Evolutionary conservation across 2,888 invertebrate genomes (phyloP), one percentile per base, ranked within the genome.

Genomic region (Galerucella calmariensis): DNA sequence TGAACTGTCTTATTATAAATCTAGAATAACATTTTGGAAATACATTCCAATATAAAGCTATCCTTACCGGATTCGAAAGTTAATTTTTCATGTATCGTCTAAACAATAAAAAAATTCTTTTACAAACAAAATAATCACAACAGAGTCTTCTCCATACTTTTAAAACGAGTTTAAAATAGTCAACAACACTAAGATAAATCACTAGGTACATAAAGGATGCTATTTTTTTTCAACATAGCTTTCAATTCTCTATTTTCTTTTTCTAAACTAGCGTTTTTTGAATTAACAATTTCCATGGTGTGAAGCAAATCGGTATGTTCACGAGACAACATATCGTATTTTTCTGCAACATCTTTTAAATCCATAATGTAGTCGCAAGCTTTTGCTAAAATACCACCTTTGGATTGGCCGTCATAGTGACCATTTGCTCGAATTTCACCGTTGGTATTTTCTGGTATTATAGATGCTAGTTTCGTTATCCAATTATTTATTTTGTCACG

Each of bases 401-500:
- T 98, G 84, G 97, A 97, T 91, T 95, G 91, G 71, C 88, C 89
- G 76, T 90, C 90, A 66, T 91, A 90, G 65, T 91, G 88, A 68
- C 90, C 92, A 41, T 92, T 90, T 6, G 93, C 92, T 78, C 93
- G 92, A 79, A 90, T 89, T 69, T 89, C 89, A 67, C 90, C 90
- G 3, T 83, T 79, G 72, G 79, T 79, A 69, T 79, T 83, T 76
- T 93, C 93, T 1, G 97, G 97, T 70, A 98, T 94, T 79, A 98
- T 92, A 85, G 96, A 95, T 2, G 97, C 95, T 74, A 98, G 88
- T 87, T 96, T 96, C 68, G 95, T 93, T 80, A 98, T 98, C 98
- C 98, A 98, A 84, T 94, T 96, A 87, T 98, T 98, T 78, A 98
- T 98, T 90, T 98, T 98, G 85, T 98, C 97, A 81, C 98, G 89